These are phyloP conservation scores for Rhyacophila evoluta DNA, from an alignment of 2,888 invertebrate genomes.

Conservation along the genomic window DNA sequence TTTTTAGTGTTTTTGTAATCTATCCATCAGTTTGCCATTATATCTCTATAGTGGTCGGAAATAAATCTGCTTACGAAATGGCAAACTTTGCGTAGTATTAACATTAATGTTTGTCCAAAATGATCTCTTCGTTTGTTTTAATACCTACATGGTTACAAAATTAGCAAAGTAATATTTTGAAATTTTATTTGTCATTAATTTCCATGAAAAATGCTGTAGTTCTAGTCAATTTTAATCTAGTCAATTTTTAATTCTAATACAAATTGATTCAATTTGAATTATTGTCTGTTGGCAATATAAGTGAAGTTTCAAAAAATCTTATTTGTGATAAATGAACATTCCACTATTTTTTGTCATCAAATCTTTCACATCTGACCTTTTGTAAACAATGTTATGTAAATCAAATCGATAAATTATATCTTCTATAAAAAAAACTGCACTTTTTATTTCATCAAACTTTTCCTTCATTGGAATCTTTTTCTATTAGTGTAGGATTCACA, in stretches of 20 bases:
- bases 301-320: neutral
- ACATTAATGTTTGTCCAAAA: too few relatives aligned
- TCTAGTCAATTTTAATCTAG: constrained; percentile 4
- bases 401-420: neutral
- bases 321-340: neutral
- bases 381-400: constrained; percentile 9
- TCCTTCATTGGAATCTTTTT: too few relatives aligned
- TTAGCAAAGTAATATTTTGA: neutral
- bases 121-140: too few relatives aligned
- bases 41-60: too few relatives aligned
- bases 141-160: too few relatives aligned
- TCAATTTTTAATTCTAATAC: neutral
- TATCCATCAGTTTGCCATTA: too few relatives aligned
- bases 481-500: neutral
- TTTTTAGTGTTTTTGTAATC: too few relatives aligned
- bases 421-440: neutral
- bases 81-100: too few relatives aligned
- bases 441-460: too few relatives aligned
- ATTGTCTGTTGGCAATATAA: neutral
- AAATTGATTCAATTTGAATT: neutral
- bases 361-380: constrained; percentile 13
- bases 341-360: neutral
- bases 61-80: too few relatives aligned
- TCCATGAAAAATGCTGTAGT: too few relatives aligned
- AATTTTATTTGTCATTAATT: too few relatives aligned